Conservation (phyloP, 2,888 invertebrate genomes). For the Lapara coniferarum region DNA sequence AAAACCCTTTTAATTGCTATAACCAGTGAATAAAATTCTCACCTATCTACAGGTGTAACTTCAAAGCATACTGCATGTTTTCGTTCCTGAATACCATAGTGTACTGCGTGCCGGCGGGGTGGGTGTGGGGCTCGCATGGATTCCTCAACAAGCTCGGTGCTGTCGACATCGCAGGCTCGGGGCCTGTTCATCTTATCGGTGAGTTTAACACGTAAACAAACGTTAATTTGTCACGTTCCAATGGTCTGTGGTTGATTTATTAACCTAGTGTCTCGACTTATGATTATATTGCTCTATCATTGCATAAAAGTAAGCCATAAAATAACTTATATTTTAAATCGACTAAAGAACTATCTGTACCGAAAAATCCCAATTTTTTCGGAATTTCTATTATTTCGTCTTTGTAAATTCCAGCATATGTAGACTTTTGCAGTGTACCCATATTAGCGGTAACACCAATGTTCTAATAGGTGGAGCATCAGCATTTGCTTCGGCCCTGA, state of each 20-base stretch:
- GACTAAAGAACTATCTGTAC: too few relatives aligned
- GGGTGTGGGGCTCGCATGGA: conserved; percentile 96
- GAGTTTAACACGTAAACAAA: not conserved
- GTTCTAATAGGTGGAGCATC: conserved; percentile 85
- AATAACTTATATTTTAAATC: too few relatives aligned
- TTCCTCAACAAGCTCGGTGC: conserved; percentile 92
- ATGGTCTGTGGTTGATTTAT: too few relatives aligned
- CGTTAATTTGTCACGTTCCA: too few relatives aligned
- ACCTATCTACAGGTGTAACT: conserved; percentile 88
- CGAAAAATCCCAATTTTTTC: too few relatives aligned
- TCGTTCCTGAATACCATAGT: conserved; percentile 94
- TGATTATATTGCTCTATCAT: too few relatives aligned
- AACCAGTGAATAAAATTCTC: not conserved
- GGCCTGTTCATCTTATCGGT: conserved; percentile 95
- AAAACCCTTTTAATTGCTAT: too few relatives aligned
- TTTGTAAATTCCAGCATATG: too few relatives aligned
- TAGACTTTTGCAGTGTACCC: too few relatives aligned
- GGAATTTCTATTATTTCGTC: not conserved
- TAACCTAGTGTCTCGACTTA: too few relatives aligned
- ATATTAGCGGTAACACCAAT: not conserved
- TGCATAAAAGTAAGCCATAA: too few relatives aligned
- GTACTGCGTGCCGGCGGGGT: conserved; percentile 96
- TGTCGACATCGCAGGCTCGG: conserved; percentile 96
- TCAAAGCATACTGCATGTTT: conserved; percentile 95
- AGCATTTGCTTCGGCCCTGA: conserved; percentile 93